A percentile compares a stretch with the other conserved stretches of the same genome.
phyloP scores from a whole-genome alignment of 2,113 vertebrate species.

The Peromyscus polionotus region DNA sequence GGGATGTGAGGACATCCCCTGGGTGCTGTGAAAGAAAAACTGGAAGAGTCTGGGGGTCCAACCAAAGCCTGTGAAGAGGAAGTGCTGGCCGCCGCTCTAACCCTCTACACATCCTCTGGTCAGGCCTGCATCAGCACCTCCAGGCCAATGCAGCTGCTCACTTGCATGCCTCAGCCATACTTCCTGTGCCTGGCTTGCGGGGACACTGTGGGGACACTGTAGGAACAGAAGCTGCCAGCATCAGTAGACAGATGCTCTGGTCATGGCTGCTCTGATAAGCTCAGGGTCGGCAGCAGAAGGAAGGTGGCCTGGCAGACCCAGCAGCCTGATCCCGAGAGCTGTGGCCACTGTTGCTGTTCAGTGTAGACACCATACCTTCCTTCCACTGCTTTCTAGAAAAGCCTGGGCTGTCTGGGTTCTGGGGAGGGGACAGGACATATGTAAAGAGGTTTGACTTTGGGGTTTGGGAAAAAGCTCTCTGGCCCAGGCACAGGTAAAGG shows the following conservation, averaged over 20 bases:
- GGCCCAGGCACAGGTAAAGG: not conserved
- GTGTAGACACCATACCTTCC: slow-evolving; percentile 83
- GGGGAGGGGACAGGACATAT: not conserved
- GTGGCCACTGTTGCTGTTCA: slow-evolving; percentile 80
- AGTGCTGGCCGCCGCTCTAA: slow-evolving; percentile 58
- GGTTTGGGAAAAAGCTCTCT: not conserved
- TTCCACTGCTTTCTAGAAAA: slow-evolving; percentile 85
- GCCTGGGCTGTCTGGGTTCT: slow-evolving; percentile 70
- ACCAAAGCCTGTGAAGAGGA: slow-evolving; percentile 32
- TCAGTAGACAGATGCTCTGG: not conserved
- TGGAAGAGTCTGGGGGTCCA: not conserved
- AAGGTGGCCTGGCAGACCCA: slow-evolving; percentile 79
- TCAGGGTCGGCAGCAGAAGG: slow-evolving; percentile 75
- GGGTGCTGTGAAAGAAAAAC: slow-evolving; percentile 9
- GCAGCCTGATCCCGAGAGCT: slow-evolving; percentile 69
- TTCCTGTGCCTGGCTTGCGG: slow-evolving; percentile 73
- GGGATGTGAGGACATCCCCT: not conserved
- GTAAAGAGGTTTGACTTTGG: not conserved
- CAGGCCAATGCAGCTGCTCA: slow-evolving; percentile 78
- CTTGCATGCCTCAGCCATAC: slow-evolving; percentile 78
- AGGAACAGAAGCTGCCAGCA: not conserved
- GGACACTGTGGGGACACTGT: not conserved
- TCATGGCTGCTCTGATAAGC: slow-evolving; percentile 74
- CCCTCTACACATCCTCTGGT: slow-evolving; percentile 69
- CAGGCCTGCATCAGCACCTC: slow-evolving; percentile 72